A percentile compares a stretch with the other conserved stretches of the same genome.
phyloP scores from a whole-genome alignment of 2,888 invertebrate genomes.

The Phortica magna region DNA sequence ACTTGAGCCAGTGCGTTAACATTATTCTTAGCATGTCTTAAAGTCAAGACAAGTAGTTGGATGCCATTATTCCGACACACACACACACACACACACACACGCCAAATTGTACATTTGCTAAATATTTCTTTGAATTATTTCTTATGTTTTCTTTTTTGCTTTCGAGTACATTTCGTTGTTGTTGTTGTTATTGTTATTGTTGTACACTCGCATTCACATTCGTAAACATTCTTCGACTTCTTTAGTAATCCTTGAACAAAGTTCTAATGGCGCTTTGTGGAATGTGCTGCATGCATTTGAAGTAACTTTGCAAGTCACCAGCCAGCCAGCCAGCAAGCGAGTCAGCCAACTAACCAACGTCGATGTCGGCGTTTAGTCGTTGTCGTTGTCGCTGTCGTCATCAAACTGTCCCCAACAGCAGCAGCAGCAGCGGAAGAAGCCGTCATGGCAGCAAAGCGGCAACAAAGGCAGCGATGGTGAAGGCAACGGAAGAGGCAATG shows the following conservation, averaged over 20 bases:
- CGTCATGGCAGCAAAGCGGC: background rate
- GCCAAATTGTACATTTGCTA: background rate
- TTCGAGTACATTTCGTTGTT: background rate
- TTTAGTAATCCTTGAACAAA: slow-evolving; percentile 24
- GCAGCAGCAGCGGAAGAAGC: background rate
- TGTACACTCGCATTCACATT: background rate
- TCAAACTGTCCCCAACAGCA: background rate
- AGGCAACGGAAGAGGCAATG: background rate
- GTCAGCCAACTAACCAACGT: background rate
- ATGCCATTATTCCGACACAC: background rate
- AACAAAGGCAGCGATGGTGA: background rate
- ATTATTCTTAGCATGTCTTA: background rate
- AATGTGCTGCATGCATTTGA: background rate
- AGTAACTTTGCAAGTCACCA: background rate
- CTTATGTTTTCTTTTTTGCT: background rate
- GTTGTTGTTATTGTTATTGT: background rate
- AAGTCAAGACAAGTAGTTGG: background rate
- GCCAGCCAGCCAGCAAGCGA: background rate
- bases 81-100: background rate
- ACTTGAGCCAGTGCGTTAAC: background rate
- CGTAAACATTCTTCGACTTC: slow-evolving; percentile 1
- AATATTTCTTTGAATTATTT: background rate
- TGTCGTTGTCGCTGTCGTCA: background rate
- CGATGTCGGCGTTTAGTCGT: background rate
- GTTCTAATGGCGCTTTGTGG: slow-evolving; percentile 21